A percentile compares a stretch with the other conserved stretches of the same genome.
Conservation (phyloP, 2,113 vertebrate genomes). For the Bubalus kerabau region DNA sequence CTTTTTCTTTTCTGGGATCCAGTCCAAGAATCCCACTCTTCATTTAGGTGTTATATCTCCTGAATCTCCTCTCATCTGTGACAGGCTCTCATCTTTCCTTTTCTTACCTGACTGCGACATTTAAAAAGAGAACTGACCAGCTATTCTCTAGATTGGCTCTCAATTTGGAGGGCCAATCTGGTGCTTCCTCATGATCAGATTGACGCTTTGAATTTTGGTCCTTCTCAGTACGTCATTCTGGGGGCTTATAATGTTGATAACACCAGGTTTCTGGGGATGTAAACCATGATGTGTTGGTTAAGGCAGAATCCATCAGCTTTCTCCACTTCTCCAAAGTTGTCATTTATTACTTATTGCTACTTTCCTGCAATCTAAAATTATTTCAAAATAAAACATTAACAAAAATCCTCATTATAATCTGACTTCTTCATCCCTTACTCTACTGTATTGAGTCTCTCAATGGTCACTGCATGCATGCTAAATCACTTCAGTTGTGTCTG, state of each 20-base stretch:
- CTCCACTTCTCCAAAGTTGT: not conserved
- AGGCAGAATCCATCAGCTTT: not conserved
- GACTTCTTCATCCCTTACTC: not conserved
- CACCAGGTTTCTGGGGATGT: too few relatives aligned
- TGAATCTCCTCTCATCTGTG: not conserved
- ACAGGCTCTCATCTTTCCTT: not conserved
- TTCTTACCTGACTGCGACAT: not conserved
- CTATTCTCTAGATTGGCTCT: not conserved
- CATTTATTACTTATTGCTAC: not conserved
- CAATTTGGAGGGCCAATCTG: not conserved
- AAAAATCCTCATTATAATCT: not conserved
- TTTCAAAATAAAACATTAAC: not conserved
- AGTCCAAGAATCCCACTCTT: not conserved
- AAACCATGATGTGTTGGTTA: not conserved
- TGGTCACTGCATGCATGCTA: not conserved
- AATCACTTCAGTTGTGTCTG: not conserved
- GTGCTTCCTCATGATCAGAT: not conserved
- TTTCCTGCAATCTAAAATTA: not conserved
- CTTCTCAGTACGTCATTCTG: not conserved
- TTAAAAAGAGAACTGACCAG: not conserved
- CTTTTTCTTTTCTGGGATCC: not conserved
- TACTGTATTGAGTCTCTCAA: not conserved
- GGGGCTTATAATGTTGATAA: not conserved
- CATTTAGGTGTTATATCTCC: not conserved
- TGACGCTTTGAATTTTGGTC: not conserved